Evolutionary conservation across 2,113 vertebrate species (phyloP).

Genomic region (Caranx ignobilis): DNA sequence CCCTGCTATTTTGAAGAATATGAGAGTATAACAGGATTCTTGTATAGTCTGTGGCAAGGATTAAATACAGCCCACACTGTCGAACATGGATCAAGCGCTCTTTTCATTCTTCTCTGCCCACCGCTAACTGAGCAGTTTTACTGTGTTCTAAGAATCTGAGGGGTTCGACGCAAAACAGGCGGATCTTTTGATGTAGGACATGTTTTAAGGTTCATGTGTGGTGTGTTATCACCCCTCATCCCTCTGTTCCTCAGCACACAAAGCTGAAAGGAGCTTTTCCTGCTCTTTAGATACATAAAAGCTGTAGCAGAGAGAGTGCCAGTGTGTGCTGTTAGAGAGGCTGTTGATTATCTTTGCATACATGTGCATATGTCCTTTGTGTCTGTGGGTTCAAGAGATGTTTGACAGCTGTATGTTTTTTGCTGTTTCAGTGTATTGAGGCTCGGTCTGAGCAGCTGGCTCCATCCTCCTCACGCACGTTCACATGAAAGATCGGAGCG

Average conservation of each 20-base stretch:
- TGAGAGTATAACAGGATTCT: conserved; percentile 41
- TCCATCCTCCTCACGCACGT: conserved; percentile 40
- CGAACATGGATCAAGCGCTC: conserved; percentile 53
- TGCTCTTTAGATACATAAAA: conserved; percentile 25
- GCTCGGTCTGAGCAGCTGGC: conserved; percentile 27
- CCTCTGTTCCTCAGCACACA: conserved; percentile 41
- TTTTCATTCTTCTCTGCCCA: conserved; percentile 58
- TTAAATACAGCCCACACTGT: conserved; percentile 62
- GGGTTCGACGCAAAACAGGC: conserved; percentile 35
- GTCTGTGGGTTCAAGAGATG: not conserved
- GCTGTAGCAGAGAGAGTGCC: not conserved
- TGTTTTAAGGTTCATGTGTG: conserved; percentile 56
- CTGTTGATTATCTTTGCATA: conserved; percentile 38
- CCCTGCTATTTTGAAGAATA: conserved; percentile 28
- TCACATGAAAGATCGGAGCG: conserved; percentile 58
- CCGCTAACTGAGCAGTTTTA: conserved; percentile 46
- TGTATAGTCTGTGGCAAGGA: conserved; percentile 47
- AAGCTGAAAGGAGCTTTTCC: conserved; percentile 29
- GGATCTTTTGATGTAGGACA: conserved; percentile 59
- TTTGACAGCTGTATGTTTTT: conserved; percentile 38
- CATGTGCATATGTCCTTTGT: conserved; percentile 26
- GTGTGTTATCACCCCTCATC: conserved; percentile 37
- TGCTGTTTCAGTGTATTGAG: not conserved
- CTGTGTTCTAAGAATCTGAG: conserved; percentile 53
- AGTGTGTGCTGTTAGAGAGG: conserved; percentile 4